phyloP scores from a whole-genome alignment of 1,140 invertebrate genomes.

The Oedothorax gibbosus region DNA sequence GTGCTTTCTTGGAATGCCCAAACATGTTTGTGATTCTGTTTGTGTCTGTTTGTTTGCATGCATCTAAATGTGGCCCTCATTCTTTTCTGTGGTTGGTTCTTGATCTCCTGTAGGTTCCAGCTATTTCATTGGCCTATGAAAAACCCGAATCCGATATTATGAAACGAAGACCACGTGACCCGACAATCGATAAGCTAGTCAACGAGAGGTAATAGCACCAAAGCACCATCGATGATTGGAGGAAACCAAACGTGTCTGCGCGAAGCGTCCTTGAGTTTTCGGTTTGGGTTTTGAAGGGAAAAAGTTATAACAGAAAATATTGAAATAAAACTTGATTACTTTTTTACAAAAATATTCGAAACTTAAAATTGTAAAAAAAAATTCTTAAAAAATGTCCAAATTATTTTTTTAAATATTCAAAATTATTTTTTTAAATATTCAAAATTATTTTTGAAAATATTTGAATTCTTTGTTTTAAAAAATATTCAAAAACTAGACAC shows the following conservation, averaged over 20 bases:
- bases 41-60: conserved; percentile 33
- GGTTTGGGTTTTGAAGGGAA: too few species aligned
- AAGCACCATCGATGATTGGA: conserved; percentile 35
- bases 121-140: conserved; percentile 79
- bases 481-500: too few species aligned
- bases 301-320: too few species aligned
- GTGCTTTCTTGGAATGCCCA: conserved; percentile 20
- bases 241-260: conserved; percentile 24
- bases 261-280: too few species aligned
- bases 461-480: too few species aligned
- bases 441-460: too few species aligned
- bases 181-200: conserved; percentile 75
- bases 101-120: conserved; percentile 72
- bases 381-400: too few species aligned
- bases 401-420: too few species aligned
- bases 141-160: conserved; percentile 78
- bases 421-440: too few species aligned
- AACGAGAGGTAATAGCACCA: conserved; percentile 69
- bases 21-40: conserved; percentile 6
- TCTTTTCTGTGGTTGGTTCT: conserved; percentile 46
- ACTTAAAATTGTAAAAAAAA: too few species aligned
- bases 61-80: conserved; percentile 29
- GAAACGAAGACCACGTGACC: conserved; percentile 77
- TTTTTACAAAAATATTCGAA: too few species aligned
- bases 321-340: too few species aligned